Conservation (phyloP, 2,797 vertebrate genomes). For the Parauchenoglanis punctatus region DNA sequence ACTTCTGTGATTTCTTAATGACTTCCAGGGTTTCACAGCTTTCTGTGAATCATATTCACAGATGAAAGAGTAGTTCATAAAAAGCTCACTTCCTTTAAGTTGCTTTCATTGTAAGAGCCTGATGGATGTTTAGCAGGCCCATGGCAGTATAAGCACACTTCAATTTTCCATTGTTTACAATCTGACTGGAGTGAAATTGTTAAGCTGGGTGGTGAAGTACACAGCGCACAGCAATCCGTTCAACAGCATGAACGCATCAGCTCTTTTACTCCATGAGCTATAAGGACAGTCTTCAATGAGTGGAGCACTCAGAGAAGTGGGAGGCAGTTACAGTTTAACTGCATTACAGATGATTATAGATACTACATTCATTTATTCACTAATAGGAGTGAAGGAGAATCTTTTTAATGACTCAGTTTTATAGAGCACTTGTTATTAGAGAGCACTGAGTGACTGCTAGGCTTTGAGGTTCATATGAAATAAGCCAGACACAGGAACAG, state of each 20-base stretch:
- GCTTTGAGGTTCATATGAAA: not conserved
- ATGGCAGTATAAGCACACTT: not conserved
- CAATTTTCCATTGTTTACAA: not conserved
- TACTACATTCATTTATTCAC: not conserved
- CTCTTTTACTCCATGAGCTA: not conserved
- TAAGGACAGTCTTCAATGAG: not conserved
- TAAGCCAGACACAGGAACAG: constrained; percentile 18
- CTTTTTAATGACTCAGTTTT: not conserved
- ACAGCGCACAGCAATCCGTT: not conserved
- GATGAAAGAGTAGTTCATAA: not conserved
- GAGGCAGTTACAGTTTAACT: not conserved
- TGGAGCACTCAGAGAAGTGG: not conserved
- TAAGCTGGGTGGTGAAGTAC: not conserved
- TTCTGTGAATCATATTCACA: not conserved
- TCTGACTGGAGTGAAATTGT: not conserved
- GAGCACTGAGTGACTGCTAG: not conserved
- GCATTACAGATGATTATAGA: not conserved
- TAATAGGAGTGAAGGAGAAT: not conserved
- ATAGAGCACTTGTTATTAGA: not conserved
- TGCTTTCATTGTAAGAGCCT: not conserved
- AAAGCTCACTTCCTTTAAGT: not conserved
- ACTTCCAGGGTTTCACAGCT: not conserved
- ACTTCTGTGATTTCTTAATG: not conserved
- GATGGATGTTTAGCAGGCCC: not conserved
- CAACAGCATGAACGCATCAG: not conserved